phyloP scores from a whole-genome alignment of 2,797 vertebrate species.

The Capromys pilorides region DNA sequence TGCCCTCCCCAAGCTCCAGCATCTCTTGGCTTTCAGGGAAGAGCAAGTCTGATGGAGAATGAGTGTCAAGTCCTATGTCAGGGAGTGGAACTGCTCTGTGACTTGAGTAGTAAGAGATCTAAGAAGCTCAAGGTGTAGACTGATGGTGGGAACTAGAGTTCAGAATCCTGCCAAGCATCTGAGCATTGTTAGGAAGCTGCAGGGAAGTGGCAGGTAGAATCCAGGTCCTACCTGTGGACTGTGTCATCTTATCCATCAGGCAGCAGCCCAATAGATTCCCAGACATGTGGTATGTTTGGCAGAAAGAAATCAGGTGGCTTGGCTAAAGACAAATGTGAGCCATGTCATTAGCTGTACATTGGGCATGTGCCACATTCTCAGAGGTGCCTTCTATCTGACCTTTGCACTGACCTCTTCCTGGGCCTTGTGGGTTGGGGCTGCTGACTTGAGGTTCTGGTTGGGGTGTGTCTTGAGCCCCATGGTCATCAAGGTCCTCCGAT shows the following conservation, averaged over 20 bases:
- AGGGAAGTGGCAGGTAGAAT: not conserved
- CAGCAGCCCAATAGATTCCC: not conserved
- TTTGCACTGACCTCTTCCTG: not conserved
- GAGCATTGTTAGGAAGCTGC: not conserved
- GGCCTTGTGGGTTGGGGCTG: not conserved
- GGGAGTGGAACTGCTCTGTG: not conserved
- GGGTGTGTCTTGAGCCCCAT: not conserved
- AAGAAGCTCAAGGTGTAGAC: not conserved
- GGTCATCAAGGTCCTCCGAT: not conserved
- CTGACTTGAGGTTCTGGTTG: not conserved
- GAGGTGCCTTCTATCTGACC: not conserved
- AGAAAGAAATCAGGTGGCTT: not conserved
- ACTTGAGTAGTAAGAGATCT: too few relatives aligned
- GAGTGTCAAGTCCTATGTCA: not conserved
- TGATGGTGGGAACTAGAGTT: not conserved
- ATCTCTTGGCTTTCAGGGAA: not conserved
- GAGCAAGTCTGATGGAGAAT: not conserved
- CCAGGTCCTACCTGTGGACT: not conserved
- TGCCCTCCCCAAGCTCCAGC: not conserved
- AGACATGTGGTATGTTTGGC: not conserved
- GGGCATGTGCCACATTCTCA: not conserved
- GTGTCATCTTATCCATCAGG: not conserved
- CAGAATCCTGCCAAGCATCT: not conserved
- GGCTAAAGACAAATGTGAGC: not conserved
- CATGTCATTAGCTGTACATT: not conserved